Evolutionary conservation across 2,888 invertebrate species (phyloP), one percentile per base, ranked within the genome.

Genomic region (Syrista parreyssii): DNA sequence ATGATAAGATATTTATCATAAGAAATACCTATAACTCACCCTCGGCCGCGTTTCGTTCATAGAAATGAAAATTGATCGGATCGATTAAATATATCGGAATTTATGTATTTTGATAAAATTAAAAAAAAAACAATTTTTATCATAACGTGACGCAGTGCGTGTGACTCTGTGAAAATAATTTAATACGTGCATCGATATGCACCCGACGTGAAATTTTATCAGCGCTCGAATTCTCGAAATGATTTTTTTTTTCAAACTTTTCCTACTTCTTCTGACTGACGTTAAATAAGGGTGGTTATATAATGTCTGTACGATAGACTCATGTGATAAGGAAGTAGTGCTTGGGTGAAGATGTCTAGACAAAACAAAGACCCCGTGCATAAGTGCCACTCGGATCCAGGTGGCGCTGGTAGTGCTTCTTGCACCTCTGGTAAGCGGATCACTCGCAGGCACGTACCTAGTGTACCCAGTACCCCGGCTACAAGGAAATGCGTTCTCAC

Each of bases 401-500:
- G 94, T 12, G 93, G 93, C 81, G 93, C 93, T 15, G 79, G 89
- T 89, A 75, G 88, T 35, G 81, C 85, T 79, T 88, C 88, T 83
- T 86, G 88, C 84, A 86, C 88, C 80, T 81, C 84, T 77, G 82
- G 81, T 83, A 88, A 84, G 85, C 86, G 87, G 82, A 84, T 84
- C 82, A 84, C 88, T 73, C 87, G 86, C 23, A 83, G 79, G 83
- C 88, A 84, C 88, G 87, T 90, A 83, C 84, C 87, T 86, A 86
- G 89, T 89, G 87, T 89, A 89, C 88, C 90, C 90, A 88, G 84
- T 92, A 93, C 86, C 40, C 83, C 91, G 75, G 94, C 94, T 80
- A 93, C 95, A 34, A 93, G 95, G 89, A 96, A 96, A 92, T 97
- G 97, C 92, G 95, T 97, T 82, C 94, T 97, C 83, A 96, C 96